Base-by-base conservation (phyloP, 2,113 vertebrate genomes). In the Oncorhynchus gorbuscha region DNA sequence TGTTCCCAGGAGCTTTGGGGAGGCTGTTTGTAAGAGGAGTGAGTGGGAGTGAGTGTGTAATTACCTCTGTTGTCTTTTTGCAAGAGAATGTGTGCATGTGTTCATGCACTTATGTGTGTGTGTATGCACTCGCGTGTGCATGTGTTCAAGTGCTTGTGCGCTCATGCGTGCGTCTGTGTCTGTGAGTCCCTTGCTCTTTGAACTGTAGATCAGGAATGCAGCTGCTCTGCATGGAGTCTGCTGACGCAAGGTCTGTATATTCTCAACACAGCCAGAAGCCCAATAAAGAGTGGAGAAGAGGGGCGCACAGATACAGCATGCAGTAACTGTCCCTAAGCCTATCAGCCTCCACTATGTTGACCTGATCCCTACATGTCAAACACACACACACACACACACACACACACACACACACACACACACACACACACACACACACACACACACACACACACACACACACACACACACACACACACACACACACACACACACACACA, bases 171-270 rank as follows among this genome's bases (percentile, higher is more conserved):
- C 77, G 69, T 14, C 18, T 62, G 16, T 73, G 59, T 71, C 74
- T 76, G 78, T 77, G 74, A 77, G 67, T 79, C 72, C 62, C 59
- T 73, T 87, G 85, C 82, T 91, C 91, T 93, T 93, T 93, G 91
- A 93, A 92, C 92, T 83, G 81, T 79, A 79, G 89, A 86, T 89
- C 90, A 92, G 84, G 91, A 94, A 93, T 93, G 91, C 86, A 84
- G 89, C 87, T 88, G 88, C 84, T 91, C 89, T 81, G 87, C 74
- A 7, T 89, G 90, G 84, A 89, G 90, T 87, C 81, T 24, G 84
- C 81, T 86, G 75, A 79, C 76, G 81, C 69, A 64, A 71, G 81
- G 83, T 84, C 82, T 85, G 78, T 77, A 51, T 86, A 87, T 89
- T 87, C 88, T 90, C 83, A 67, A 76, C 74, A 51, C 84, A 74